A percentile compares a stretch with the other conserved stretches of the same genome.
These are phyloP conservation scores for Timema podura DNA, from an alignment of 2,888 invertebrate genomes.

Conservation along the genomic window DNA sequence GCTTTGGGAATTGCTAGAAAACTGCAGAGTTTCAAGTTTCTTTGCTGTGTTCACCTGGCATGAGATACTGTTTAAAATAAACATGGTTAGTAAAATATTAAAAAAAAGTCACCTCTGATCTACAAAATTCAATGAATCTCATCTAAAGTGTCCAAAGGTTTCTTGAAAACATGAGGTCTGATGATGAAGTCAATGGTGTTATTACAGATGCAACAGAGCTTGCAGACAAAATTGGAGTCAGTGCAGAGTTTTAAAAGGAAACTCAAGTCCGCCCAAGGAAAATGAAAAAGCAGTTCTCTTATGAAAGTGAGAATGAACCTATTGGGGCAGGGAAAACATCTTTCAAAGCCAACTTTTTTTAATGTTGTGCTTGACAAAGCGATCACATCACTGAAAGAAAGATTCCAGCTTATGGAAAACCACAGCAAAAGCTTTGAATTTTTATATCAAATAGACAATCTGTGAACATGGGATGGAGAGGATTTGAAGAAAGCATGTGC, in stretches of 20 bases:
- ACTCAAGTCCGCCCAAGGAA: slow-evolving; percentile 21
- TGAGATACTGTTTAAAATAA: slow-evolving; percentile 18
- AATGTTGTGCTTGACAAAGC: slow-evolving; percentile 22
- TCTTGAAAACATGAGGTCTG: too few relatives aligned
- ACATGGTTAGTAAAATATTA: neutral
- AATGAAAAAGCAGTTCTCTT: slow-evolving; percentile 20
- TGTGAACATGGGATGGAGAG: slow-evolving; percentile 10
- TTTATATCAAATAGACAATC: slow-evolving; percentile 14
- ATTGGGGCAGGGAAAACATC: too few relatives aligned
- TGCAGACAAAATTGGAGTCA: slow-evolving; percentile 18
- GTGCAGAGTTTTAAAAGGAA: slow-evolving; percentile 17
- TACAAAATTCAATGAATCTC: too few relatives aligned
- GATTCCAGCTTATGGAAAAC: slow-evolving; percentile 14
- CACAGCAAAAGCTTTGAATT: slow-evolving; percentile 19
- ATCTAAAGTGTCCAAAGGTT: too few relatives aligned
- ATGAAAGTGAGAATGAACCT: slow-evolving; percentile 22
- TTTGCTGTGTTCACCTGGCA: slow-evolving; percentile 5
- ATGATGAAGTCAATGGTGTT: neutral
- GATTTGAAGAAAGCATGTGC: slow-evolving; percentile 1
- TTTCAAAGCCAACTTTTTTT: slow-evolving; percentile 18
- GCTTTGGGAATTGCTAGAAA: neutral
- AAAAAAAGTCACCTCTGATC: too few relatives aligned
- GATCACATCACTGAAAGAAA: too few relatives aligned
- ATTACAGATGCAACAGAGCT: slow-evolving; percentile 15
- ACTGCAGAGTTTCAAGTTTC: neutral